Evolutionary conservation across 2,797 vertebrate species (phyloP).

Genomic region (Lagodon rhomboides): DNA sequence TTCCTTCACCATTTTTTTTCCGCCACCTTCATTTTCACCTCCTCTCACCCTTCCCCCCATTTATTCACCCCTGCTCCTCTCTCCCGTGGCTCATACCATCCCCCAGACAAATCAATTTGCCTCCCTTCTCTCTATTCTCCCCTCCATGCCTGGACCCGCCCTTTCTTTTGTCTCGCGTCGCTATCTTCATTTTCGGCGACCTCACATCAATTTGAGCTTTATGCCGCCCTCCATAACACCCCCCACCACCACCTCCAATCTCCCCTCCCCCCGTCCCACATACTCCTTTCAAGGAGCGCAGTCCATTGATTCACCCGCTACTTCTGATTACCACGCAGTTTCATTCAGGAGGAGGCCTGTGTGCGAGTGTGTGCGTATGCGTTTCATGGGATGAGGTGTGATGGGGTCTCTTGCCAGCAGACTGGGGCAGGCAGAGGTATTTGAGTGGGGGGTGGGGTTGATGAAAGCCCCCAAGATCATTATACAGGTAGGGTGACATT

Average conservation of each 20-base stretch:
- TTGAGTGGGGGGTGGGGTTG: conserved; percentile 18
- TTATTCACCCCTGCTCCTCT: conserved; percentile 38
- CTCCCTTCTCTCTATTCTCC: conserved; percentile 49
- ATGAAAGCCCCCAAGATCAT: conserved; percentile 28
- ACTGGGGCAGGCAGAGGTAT: conserved; percentile 37
- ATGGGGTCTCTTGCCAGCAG: conserved; percentile 17
- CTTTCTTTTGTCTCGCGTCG: conserved; percentile 71
- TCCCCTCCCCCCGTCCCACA: conserved; percentile 8
- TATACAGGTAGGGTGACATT: conserved; percentile 52
- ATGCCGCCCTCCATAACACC: background rate
- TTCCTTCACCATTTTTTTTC: conserved; percentile 13
- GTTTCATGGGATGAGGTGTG: conserved; percentile 7
- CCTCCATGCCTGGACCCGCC: conserved; percentile 47
- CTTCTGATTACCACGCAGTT: conserved; percentile 71
- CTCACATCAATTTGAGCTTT: conserved; percentile 68
- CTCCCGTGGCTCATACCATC: conserved; percentile 46
- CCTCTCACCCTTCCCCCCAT: conserved; percentile 48
- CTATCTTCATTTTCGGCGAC: conserved; percentile 74
- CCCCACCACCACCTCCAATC: background rate
- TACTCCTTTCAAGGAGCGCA: conserved; percentile 57
- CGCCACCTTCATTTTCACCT: conserved; percentile 48
- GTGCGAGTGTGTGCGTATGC: conserved; percentile 11
- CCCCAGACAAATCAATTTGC: conserved; percentile 72
- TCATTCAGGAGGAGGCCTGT: conserved; percentile 58
- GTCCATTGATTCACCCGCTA: conserved; percentile 60